These are phyloP conservation scores for Yponomeuta plumbellus DNA, from an alignment of 2,888 invertebrate genomes.

Conservation along the genomic window DNA sequence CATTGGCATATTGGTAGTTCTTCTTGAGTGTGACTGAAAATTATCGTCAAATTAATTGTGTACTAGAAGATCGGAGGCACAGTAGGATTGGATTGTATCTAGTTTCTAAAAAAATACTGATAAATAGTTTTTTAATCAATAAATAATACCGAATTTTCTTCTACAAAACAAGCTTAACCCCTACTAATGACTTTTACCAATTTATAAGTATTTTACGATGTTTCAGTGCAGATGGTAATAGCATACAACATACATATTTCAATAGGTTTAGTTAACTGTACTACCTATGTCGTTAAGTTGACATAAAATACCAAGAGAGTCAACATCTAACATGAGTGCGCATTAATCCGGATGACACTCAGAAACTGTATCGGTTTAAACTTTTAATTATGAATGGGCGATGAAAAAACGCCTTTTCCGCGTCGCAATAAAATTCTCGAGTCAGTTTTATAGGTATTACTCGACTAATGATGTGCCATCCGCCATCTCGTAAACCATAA, in stretches of 20 bases:
- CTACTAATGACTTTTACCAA: too few species aligned
- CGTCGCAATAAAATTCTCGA: conserved; percentile 12
- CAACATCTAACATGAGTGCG: conserved; percentile 25
- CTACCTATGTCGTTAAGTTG: neutral
- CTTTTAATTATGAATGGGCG: conserved; percentile 23
- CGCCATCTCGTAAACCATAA: conserved; percentile 43
- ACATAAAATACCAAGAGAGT: conserved; percentile 19
- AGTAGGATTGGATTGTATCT: too few species aligned
- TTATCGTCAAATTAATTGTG: neutral
- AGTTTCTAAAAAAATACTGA: too few species aligned
- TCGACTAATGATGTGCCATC: conserved; percentile 11
- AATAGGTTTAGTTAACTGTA: conserved; percentile 6
- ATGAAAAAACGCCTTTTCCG: conserved; percentile 10
- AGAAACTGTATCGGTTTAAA: conserved; percentile 21
- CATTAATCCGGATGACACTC: conserved; percentile 27
- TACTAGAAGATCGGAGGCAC: neutral
- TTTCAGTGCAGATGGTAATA: too few species aligned
- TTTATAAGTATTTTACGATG: too few species aligned
- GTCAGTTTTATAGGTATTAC: conserved; percentile 9
- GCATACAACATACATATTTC: too few species aligned
- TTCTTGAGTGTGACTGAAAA: neutral
- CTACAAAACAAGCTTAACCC: neutral
- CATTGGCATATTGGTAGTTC: conserved; percentile 8
- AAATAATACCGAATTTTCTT: neutral
- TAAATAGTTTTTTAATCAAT: too few species aligned